Evolutionary conservation across 2,797 vertebrate species (phyloP), one percentile per base, ranked within the genome.

Genomic region (Danionella dracula): DNA sequence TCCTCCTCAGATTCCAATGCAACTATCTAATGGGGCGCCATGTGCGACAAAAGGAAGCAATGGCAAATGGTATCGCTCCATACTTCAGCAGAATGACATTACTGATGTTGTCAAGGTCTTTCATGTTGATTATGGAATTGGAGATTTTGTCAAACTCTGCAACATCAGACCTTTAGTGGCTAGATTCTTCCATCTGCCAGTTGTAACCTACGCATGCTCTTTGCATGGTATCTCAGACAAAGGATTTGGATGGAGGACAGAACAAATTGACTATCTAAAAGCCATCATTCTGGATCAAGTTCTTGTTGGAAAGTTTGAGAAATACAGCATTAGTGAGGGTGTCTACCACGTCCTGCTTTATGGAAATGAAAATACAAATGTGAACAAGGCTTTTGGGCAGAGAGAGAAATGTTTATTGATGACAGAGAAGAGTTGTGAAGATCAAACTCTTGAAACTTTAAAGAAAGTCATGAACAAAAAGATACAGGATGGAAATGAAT

Each of bases 101-200:
- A 73, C 46, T 0, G 71, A 77, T 19, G 38, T 66, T 48, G 89
- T 89, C 3, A 77, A 90, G 5, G 94, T 96, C 16, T 73, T 92
- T 34, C 89, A 91, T 20, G 92, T 97, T 1, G 95, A 97, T 73
- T 88, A 86, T 5, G 95, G 95, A 37, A 88, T 85, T 73, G 89
- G 84, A 32, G 92, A 94, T 45, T 53, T 86, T 0, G 86, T 95
- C 31, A 80, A 80, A 1, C 70, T 79, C 12, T 72, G 77, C n/a
- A 71, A 87, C 67, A 74, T 96, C 61, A 85, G 85, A 73, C 77
- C 74, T 7, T 73, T 97, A 49, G 81, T 85, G 17, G 48, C 68
- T 0, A 89, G 88, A 20, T 95, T 90, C 50, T 86, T 94, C 17
- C 89, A 82, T 8, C 86, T 95, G 89, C 95, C 94, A 0, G 92